These are phyloP conservation scores for Syngnathus typhle DNA, from an alignment of 2,113 vertebrate species.

Conservation along the genomic window DNA sequence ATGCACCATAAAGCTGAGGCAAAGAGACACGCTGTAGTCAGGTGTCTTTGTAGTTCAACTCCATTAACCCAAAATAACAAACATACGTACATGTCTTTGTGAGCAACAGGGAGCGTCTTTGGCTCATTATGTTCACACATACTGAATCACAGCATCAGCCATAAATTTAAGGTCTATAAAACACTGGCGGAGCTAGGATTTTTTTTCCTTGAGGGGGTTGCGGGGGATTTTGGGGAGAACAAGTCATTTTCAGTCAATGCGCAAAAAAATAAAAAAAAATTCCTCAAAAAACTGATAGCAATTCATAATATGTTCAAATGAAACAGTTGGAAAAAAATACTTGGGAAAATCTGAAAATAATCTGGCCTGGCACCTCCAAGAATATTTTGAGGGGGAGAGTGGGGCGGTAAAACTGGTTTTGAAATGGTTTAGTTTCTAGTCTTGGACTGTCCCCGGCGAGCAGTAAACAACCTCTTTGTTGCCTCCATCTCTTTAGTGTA, in stretches of 20 bases:
- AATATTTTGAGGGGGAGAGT: no score
- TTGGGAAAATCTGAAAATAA: no score
- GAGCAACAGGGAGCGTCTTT: neutral
- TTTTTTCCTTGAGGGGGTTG: no score
- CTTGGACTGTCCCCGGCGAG: constrained; percentile 24
- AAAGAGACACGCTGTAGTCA: neutral
- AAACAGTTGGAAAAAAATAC: no score
- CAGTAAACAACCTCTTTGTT: constrained; percentile 18
- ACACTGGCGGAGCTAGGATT: no score
- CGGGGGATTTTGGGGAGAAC: no score
- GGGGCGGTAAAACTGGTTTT: no score
- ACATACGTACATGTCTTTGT: neutral
- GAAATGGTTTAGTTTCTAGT: neutral
- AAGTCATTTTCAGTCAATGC: no score
- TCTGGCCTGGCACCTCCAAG: no score
- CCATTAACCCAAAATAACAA: neutral
- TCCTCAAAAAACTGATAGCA: no score
- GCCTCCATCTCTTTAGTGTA: neutral
- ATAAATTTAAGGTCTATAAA: neutral
- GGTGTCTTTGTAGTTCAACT: neutral
- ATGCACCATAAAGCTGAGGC: neutral
- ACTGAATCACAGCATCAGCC: neutral
- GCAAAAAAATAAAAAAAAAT: no score
- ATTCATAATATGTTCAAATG: no score
- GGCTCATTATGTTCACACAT: neutral